Evolutionary conservation across 2,113 vertebrate species (phyloP), one percentile per base, ranked within the genome.

Genomic region (Salvelinus fontinalis): DNA sequence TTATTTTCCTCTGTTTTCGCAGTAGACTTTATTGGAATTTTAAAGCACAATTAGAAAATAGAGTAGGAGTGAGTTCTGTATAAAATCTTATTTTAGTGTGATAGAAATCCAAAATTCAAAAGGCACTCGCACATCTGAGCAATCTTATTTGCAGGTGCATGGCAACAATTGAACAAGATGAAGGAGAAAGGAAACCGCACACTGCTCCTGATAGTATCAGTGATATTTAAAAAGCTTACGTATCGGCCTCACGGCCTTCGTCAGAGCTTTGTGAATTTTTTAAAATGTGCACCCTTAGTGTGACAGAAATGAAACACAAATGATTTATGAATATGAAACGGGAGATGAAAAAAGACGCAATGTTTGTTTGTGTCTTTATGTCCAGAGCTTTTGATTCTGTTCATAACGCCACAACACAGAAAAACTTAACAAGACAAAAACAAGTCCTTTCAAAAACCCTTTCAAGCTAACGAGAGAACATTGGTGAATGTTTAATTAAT

Each of bases 401-500:
- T 80, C 83, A 67, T 84, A 85, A 89, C 80, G 75, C 83, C 67
- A 67, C 80, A 79, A 70, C 84, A 59, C 89, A 89, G 90, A 82
- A 92, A 93, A 93, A 92, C 85, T 90, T 91, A 88, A 92, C 85
- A 83, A 90, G 87, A 89, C 79, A 84, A 87, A 84, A 86, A 83
- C 83, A 92, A 92, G 85, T 76, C 81, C 80, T 81, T 75, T 76
- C 81, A 75, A 83, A 82, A 90, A 84, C 71, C 73, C 87, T 92
- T 92, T 91, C 88, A 90, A 84, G 80, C 83, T 81, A 91, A 91
- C 84, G 91, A 84, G 84, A 82, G 86, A 89, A 90, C 83, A 48
- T 83, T 83, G 76, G 67, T 82, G 87, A 90, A 94, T 94, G 91
- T 93, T 93, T 94, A 94, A 94, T 93, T 94, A 93, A 94, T 93